Conservation (phyloP, 2,888 invertebrate species). For the Altica lythri region DNA sequence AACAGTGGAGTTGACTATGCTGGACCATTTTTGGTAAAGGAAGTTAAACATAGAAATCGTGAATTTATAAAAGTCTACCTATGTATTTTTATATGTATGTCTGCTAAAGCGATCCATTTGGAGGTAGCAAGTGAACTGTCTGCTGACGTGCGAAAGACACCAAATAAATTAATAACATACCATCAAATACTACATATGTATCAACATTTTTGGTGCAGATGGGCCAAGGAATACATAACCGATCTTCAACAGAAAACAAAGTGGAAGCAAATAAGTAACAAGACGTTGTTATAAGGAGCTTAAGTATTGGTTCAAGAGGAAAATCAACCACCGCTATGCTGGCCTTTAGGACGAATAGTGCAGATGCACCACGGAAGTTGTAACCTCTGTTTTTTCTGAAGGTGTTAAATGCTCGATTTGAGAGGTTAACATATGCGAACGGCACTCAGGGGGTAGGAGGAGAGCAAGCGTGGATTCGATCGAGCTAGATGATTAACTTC, state of each 20-base stretch:
- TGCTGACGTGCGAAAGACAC: neutral
- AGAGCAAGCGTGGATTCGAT: too few relatives aligned
- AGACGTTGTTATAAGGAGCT: neutral
- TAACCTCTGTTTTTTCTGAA: too few relatives aligned
- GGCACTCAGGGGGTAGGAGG: too few relatives aligned
- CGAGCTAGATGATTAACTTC: too few relatives aligned
- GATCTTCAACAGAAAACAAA: slow-evolving; percentile 14
- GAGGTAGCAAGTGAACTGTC: slow-evolving; percentile 2
- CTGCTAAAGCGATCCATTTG: slow-evolving; percentile 4
- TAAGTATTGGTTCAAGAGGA: slow-evolving; percentile 1
- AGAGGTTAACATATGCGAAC: too few relatives aligned
- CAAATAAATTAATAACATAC: slow-evolving; percentile 21
- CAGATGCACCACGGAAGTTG: slow-evolving; percentile 5
- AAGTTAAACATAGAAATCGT: neutral
- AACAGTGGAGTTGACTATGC: slow-evolving; percentile 3
- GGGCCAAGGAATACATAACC: slow-evolving; percentile 16
- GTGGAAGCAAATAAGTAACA: neutral
- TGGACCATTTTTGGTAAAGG: slow-evolving; percentile 1
- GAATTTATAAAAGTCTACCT: neutral
- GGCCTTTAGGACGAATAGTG: slow-evolving; percentile 4
- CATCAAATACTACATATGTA: slow-evolving; percentile 9
- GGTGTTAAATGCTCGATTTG: too few relatives aligned
- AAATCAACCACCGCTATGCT: neutral
- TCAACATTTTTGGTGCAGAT: slow-evolving; percentile 19
- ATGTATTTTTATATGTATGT: slow-evolving; percentile 5